phyloP scores from a whole-genome alignment of 2,888 invertebrate species.

The Lomographa bimaculata region DNA sequence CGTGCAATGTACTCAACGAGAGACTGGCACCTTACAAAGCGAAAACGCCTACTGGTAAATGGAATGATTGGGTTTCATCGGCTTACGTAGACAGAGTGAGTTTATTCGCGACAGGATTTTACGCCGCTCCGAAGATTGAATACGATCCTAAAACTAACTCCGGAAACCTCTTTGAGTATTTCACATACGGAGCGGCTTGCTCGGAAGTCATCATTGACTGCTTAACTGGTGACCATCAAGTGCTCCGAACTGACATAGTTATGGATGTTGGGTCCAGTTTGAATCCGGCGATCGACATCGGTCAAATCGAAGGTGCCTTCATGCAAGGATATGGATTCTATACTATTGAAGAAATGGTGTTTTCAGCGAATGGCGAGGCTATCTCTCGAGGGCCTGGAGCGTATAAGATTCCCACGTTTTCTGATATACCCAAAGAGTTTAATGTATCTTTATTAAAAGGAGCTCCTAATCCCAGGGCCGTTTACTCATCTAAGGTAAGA shows the following conservation, averaged over 20 bases:
- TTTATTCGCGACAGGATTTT: slow-evolving; percentile 90
- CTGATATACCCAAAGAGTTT: slow-evolving; percentile 92
- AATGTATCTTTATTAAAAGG: slow-evolving; percentile 93
- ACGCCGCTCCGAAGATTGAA: slow-evolving; percentile 86
- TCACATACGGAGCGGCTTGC: slow-evolving; percentile 90
- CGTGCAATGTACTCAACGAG: slow-evolving; percentile 86
- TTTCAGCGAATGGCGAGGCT: slow-evolving; percentile 88
- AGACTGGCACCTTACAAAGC: slow-evolving; percentile 87
- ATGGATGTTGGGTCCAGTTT: slow-evolving; percentile 95
- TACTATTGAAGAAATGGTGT: slow-evolving; percentile 91
- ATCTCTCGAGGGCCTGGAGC: slow-evolving; percentile 91
- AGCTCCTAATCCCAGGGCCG: slow-evolving; percentile 90
- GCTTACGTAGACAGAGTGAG: slow-evolving; percentile 88
- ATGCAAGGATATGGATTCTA: slow-evolving; percentile 94
- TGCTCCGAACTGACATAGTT: slow-evolving; percentile 92
- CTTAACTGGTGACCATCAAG: slow-evolving; percentile 93
- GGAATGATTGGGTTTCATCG: slow-evolving; percentile 90
- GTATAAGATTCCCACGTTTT: slow-evolving; percentile 93
- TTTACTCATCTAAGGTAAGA: slow-evolving; percentile 93
- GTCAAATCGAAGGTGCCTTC: slow-evolving; percentile 95
- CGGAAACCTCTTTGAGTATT: slow-evolving; percentile 90
- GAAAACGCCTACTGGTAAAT: slow-evolving; percentile 86
- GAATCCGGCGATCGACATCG: slow-evolving; percentile 95
- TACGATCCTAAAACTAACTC: slow-evolving; percentile 85
- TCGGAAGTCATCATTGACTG: slow-evolving; percentile 95